Conservation (phyloP, 2,888 invertebrate species). For the Apocheima hispidaria region DNA sequence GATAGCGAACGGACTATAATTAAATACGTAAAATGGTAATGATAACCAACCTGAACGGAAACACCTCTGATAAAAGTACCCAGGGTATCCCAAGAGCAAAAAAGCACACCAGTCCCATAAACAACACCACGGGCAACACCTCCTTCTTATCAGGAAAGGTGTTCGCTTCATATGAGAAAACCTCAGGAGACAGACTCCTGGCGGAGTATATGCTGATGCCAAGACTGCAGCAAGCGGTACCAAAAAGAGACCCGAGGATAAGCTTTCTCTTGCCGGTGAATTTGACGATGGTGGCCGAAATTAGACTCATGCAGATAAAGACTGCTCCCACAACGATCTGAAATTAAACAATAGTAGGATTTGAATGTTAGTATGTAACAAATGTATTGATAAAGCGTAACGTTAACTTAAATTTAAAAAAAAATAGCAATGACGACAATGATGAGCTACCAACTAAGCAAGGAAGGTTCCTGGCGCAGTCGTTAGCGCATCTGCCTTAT, state of each 20-base stretch:
- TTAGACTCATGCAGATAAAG: conserved; percentile 67
- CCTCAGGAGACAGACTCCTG: conserved; percentile 53
- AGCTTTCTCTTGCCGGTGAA: conserved; percentile 74
- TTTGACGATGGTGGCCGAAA: conserved; percentile 73
- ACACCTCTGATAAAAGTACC: conserved; percentile 86
- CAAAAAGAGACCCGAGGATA: conserved; percentile 66
- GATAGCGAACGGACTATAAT: conserved; percentile 1
- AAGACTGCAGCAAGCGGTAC: conserved; percentile 64
- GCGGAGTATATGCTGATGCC: conserved; percentile 69
- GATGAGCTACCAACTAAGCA: no score
- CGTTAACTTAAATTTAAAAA: no score
- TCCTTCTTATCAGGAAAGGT: conserved; percentile 75
- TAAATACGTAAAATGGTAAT: background rate
- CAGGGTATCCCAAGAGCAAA: conserved; percentile 82
- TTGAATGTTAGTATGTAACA: no score
- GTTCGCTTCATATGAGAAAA: conserved; percentile 71
- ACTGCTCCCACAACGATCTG: conserved; percentile 74
- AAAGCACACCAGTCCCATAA: conserved; percentile 72
- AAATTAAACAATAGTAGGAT: conserved; percentile 1
- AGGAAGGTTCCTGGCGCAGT: no score
- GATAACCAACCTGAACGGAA: conserved; percentile 81
- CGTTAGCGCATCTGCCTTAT: no score
- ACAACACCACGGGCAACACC: conserved; percentile 71
- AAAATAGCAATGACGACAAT: no score
- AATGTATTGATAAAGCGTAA: no score